Evolutionary conservation across 2,113 vertebrate species (phyloP).

Genomic region (Castor canadensis): DNA sequence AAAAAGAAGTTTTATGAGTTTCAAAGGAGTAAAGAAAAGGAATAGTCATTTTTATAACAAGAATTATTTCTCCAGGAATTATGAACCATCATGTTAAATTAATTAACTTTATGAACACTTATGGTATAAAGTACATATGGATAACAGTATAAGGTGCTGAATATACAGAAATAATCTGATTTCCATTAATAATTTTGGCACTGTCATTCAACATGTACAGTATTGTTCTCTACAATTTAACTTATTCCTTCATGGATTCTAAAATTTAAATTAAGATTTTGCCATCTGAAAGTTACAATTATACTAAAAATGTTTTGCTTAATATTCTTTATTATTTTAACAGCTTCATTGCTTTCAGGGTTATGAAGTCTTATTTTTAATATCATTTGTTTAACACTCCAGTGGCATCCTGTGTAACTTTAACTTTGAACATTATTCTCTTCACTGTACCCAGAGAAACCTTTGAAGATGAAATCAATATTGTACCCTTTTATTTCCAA

Average conservation of each 20-base stretch:
- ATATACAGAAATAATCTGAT: background rate
- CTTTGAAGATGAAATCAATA: background rate
- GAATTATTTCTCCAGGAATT: background rate
- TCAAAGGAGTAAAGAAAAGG: background rate
- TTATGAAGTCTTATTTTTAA: background rate
- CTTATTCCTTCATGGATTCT: background rate
- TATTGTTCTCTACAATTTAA: background rate
- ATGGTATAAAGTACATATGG: background rate
- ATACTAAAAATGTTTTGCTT: background rate
- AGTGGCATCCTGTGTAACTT: background rate
- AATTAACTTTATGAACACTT: background rate
- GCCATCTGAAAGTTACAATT: background rate
- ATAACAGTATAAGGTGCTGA: background rate
- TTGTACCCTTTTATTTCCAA: background rate
- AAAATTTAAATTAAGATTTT: slow-evolving; percentile 15
- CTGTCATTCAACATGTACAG: background rate
- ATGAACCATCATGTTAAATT: background rate
- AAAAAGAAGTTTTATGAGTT: background rate
- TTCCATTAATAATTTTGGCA: background rate
- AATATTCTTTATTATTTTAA: background rate
- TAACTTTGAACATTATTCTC: background rate
- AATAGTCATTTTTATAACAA: background rate
- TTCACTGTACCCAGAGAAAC: background rate
- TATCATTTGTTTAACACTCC: background rate
- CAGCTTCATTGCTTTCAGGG: background rate